Evolutionary conservation across 2,797 vertebrate genomes (phyloP).

Genomic region (Falco novaeseelandiae): DNA sequence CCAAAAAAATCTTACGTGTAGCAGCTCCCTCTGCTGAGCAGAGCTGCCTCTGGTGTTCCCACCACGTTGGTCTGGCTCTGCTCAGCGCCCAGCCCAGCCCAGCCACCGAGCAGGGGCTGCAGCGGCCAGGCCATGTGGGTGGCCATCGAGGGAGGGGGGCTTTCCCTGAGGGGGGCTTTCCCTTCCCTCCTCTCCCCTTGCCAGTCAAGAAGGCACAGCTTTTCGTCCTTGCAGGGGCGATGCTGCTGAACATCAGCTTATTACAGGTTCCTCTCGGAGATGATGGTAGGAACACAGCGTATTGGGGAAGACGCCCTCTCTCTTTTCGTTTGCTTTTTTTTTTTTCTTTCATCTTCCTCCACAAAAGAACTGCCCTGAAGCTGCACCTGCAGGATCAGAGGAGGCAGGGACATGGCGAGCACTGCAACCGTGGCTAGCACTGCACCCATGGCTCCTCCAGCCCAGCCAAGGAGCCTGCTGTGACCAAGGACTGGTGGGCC

Average conservation of each 20-base stretch:
- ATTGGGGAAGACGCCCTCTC: not conserved
- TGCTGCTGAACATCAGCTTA: not conserved
- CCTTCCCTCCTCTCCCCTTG: not conserved
- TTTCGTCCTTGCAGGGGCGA: not conserved
- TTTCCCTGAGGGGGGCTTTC: not conserved
- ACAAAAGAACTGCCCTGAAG: not conserved
- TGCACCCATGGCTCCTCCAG: not conserved
- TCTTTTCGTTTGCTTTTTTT: too few relatives aligned
- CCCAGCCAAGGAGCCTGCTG: not conserved
- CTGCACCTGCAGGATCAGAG: not conserved
- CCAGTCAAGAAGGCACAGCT: accelerated
- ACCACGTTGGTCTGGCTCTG: not conserved
- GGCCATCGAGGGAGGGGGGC: not conserved
- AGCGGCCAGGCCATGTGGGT: accelerated
- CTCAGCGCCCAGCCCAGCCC: not conserved
- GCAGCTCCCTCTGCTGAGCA: not conserved
- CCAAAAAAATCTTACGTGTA: not conserved
- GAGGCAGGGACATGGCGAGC: not conserved
- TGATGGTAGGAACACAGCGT: not conserved
- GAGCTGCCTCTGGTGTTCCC: not conserved
- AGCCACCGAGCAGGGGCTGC: not conserved
- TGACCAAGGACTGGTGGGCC: not conserved
- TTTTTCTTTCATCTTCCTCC: not conserved
- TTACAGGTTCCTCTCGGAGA: not conserved
- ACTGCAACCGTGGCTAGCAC: too few relatives aligned